These are phyloP conservation scores for Rhizomys pruinosus DNA, from an alignment of 2,113 vertebrate genomes.

Conservation along the genomic window DNA sequence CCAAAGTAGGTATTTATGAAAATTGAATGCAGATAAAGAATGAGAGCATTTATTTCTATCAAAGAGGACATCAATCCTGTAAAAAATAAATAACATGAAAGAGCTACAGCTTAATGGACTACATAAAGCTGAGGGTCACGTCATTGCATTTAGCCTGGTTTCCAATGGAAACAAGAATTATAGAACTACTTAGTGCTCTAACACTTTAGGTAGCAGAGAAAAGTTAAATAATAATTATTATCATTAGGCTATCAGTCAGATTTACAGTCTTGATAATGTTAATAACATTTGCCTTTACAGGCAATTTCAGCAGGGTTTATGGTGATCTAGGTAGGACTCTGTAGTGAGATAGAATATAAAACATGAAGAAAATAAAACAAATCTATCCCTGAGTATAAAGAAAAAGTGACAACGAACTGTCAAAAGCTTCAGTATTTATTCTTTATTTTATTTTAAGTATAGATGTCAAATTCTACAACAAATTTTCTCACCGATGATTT, in stretches of 20 bases:
- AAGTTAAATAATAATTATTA: conserved; percentile 67
- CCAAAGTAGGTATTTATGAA: conserved; percentile 68
- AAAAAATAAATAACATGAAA: conserved; percentile 69
- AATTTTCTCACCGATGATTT: conserved; percentile 12
- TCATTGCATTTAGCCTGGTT: conserved; percentile 58
- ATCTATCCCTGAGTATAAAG: conserved; percentile 19
- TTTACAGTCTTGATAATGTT: conserved; percentile 49
- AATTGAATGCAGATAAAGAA: conserved; percentile 72
- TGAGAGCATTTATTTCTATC: conserved; percentile 40
- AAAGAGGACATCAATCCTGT: conserved; percentile 27
- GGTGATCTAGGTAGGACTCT: background rate
- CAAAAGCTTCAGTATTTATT: conserved; percentile 21
- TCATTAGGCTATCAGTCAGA: conserved; percentile 53
- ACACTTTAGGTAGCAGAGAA: conserved; percentile 50
- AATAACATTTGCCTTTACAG: conserved; percentile 36
- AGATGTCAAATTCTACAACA: conserved; percentile 18
- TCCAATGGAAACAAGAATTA: conserved; percentile 69
- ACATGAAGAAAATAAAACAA: conserved; percentile 54
- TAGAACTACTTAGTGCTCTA: conserved; percentile 46
- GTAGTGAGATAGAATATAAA: background rate
- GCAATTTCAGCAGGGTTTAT: conserved; percentile 46
- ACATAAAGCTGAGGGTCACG: conserved; percentile 43
- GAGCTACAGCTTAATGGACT: conserved; percentile 47
- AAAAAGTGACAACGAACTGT: conserved; percentile 28
- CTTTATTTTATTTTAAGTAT: conserved; percentile 12